Base-by-base conservation (phyloP, 2,113 vertebrate species). In the Tiliqua scincoides region DNA sequence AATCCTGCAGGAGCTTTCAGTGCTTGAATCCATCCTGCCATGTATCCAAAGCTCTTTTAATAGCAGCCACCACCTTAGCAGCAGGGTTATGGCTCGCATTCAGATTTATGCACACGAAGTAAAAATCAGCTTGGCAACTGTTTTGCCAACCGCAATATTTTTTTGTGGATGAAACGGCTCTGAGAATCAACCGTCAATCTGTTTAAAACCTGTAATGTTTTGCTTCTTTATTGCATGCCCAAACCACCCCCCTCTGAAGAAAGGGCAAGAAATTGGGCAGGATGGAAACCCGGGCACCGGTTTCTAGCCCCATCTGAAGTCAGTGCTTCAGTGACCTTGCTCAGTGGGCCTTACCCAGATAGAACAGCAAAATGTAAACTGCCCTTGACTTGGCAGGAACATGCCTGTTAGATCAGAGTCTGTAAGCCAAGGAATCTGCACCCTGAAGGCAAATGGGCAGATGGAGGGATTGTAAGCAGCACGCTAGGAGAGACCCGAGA, bases 401-500 rank as follows among this genome's bases (percentile, higher is more conserved):
- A 65, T 77, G 25, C n/a, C 48, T 72, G 48, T 72, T 72, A 72
- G 30, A 27, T 73, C 63, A 21, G 35, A n/a, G 48, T 20, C 23
- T 40, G 43, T 30, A 73, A 15, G 14, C 76, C 5, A 80, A 65
- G 43, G 71, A 86, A 52, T 68, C 70, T 61, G 32, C 23, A 52
- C 37, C 61, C 62, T 40, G 5, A 35, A 40, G 85, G 43, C 21
- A 21, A 30, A 23, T 11, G n/a, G 57, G 40, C 65, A 83, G 65
- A 61, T 74, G 61, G 61, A 67, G 40, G 14, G 32, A 67, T 32
- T 14, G 30, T 43, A 7, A 15, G 48, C 43, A 75, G 48, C 43
- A 65, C 12, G 30, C 59, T 74, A 80, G 52, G 87, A 68, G 43
- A 73, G 62, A 21, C 78, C 87, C 20, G 35, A 79, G 48, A 77